Conservation (phyloP, 2,797 vertebrate species). For the Eulemur mongoz region DNA sequence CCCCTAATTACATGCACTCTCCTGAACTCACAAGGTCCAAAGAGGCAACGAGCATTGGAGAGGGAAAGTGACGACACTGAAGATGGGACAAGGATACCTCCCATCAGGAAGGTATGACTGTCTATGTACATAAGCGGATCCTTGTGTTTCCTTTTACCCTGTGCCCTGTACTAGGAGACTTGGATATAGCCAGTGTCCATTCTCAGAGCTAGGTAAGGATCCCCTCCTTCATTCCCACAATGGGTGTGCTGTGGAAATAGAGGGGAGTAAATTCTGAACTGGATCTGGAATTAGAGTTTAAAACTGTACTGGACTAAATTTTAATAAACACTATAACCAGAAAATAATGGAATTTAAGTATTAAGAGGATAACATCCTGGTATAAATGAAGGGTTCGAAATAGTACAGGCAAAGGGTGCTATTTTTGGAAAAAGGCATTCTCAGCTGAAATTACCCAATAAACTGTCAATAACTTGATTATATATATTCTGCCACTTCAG, state of each 20-base stretch:
- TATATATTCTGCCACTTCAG: neutral
- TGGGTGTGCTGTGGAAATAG: neutral
- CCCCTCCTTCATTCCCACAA: neutral
- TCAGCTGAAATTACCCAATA: neutral
- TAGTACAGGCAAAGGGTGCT: neutral
- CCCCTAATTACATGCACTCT: neutral
- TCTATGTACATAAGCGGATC: rapidly evolving
- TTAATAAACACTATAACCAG: neutral
- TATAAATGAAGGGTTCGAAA: neutral
- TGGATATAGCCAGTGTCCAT: neutral
- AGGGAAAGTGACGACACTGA: neutral
- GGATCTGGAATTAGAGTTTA: neutral
- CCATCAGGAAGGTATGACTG: neutral
- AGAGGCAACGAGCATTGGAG: neutral
- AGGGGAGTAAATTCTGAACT: neutral
- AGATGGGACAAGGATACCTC: neutral
- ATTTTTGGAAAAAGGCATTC: neutral
- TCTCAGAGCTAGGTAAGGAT: neutral
- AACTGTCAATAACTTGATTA: neutral
- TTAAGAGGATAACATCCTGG: neutral
- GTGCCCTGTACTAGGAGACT: too few relatives aligned
- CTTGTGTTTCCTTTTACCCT: neutral
- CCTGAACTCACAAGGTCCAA: neutral
- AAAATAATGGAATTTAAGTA: neutral
- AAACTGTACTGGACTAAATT: neutral